Evolutionary conservation across 2,888 invertebrate species (phyloP), one percentile per base, ranked within the genome.

Genomic region (Leuctra nigra): DNA sequence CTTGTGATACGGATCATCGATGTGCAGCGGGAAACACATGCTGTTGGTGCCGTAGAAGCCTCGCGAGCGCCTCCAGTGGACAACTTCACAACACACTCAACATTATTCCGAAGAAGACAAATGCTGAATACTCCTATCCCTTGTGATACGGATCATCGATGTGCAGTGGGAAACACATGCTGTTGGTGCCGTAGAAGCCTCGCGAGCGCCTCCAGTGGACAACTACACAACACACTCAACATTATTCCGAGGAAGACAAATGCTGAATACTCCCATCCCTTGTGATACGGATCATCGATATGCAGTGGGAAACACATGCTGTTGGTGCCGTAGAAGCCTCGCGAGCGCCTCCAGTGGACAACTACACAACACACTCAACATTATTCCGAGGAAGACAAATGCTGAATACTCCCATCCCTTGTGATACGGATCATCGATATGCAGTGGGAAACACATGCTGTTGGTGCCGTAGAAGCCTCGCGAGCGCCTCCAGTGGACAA

Each of bases 331-430:
- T 84, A 85, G 69, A 81, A 84, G 61, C 75, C 73, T 0, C 77
- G 79, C 56, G 77, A 78, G 44, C 77, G 77, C 48, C 74, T 71
- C 80, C 81, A 83, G 39, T 79, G 73, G 23, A 82, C 68, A 2
- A 76, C 79, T n/a, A n/a, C n/a, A n/a, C n/a, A n/a, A n/a, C n/a
- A n/a, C n/a, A n/a, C n/a, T n/a, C n/a, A n/a, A n/a, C n/a, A n/a
- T n/a, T n/a, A n/a, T n/a, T n/a, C n/a, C n/a, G n/a, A n/a, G n/a
- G n/a, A n/a, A n/a, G n/a, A 86, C 77, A 65, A 85, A 80, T 0
- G 83, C 80, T 1, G 85, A 85, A 66, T 84, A 86, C 65, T 85
- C 75, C 85, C 85, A 86, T 16, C 86, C 86, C 22, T 86, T 80
- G 68, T 85, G 83, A 20, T 86, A 68, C 1, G n/a, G n/a, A n/a